Base-by-base conservation (phyloP, 2,888 invertebrate genomes). In the Pterostichus niger region DNA sequence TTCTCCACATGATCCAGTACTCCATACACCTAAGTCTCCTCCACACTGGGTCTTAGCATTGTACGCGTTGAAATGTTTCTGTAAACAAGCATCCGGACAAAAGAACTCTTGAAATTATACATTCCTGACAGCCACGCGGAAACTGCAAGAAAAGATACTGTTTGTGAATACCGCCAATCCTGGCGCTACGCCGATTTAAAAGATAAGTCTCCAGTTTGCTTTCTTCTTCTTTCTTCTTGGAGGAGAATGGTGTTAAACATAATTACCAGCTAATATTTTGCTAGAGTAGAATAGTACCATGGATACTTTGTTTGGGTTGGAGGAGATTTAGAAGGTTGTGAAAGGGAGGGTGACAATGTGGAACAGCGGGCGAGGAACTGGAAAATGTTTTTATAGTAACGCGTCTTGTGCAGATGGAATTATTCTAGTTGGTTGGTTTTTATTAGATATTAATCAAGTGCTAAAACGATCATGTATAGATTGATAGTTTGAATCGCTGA, bases 101-200 rank as follows among this genome's bases (percentile, higher is more conserved):
- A 31, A 52, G 52, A 17, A 6, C 35, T 44, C 64, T 64, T 59
- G 64, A 64, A 61, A 79, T 77, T 79, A 79, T 64, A 79, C 79
- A 79, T 79, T 44, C 61, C 17, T 44, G 24, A 40, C 35, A 15
- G 52, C 15, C n/a, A 40, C 10, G 35, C 24, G 56, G 56, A 56
- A 61, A 46, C 78, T n/a, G 17, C 11, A 78, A 75, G 78, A 78
- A 78, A 61, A 61, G 77, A 77, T 77, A 56, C 78, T 33, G 79
- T 68, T 79, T 79, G 64, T 24, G 24, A 68, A 49, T 13, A 68
- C 64, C 84, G 84, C 86, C 87, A 87, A 85, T 56, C 68, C 35
- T 75, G 75, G 75, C 75, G 75, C 75, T 75, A 33, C 33, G 5
- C 10, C 64, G 35, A 64, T 64, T 64, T 17, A 7, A 13, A n/a